phyloP scores from a whole-genome alignment of 2,113 vertebrate species.

The Mirounga angustirostris region DNA sequence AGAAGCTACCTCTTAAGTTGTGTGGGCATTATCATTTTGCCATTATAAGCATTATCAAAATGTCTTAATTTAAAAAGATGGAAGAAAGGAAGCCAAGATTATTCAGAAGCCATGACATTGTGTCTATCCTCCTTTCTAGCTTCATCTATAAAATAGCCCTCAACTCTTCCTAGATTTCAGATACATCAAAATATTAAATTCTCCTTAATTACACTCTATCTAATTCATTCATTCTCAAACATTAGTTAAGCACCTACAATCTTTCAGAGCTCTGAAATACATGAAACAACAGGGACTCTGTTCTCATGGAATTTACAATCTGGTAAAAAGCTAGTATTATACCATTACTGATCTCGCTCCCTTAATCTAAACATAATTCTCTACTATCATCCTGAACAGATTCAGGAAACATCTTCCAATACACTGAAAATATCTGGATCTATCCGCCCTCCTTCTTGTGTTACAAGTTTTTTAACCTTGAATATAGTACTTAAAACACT shows the following conservation, averaged over 20 bases:
- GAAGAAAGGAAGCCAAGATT: neutral
- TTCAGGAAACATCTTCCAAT: neutral
- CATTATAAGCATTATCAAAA: neutral
- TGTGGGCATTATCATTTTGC: neutral
- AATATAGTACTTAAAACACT: neutral
- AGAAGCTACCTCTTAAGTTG: neutral
- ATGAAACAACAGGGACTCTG: neutral
- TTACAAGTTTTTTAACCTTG: neutral
- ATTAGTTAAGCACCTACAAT: neutral
- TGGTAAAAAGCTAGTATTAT: neutral
- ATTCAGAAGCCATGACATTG: neutral
- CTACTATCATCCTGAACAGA: neutral
- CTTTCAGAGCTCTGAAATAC: neutral
- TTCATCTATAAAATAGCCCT: neutral
- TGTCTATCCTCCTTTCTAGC: neutral
- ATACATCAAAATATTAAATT: neutral
- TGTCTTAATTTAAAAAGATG: neutral
- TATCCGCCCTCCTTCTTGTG: neutral
- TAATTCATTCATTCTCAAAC: constrained; percentile 28
- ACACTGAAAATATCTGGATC: neutral
- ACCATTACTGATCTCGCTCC: neutral
- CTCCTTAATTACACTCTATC: neutral
- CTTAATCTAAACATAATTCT: neutral
- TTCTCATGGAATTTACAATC: neutral
- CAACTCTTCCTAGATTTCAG: neutral